These are phyloP conservation scores for Pelecanoides urinatrix DNA, from an alignment of 2,113 vertebrate genomes.

Conservation along the genomic window DNA sequence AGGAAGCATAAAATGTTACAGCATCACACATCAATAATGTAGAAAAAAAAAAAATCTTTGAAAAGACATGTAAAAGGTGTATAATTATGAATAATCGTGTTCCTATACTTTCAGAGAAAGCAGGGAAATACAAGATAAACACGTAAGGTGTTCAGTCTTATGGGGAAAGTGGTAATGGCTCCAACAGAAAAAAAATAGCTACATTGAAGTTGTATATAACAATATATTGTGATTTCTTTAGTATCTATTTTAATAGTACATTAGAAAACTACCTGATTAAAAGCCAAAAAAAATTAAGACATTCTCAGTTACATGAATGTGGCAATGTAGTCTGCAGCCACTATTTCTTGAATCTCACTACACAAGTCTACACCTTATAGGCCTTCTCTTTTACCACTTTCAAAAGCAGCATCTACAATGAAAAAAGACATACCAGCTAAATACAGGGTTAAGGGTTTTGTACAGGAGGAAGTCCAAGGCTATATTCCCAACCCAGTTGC, in stretches of 20 bases:
- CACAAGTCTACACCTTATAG: background rate
- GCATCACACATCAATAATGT: background rate
- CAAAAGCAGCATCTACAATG: background rate
- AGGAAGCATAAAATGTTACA: background rate
- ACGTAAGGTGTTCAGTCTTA: background rate
- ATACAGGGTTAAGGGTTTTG: background rate
- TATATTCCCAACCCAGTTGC: background rate
- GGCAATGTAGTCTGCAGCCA: background rate
- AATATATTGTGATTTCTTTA: background rate
- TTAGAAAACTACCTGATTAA: background rate
- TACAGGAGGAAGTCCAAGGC: background rate
- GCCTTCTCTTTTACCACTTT: background rate
- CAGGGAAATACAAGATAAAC: slow-evolving; percentile 12
- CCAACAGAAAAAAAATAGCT: background rate
- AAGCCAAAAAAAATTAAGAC: background rate
- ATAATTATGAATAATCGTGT: background rate
- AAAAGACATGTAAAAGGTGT: background rate
- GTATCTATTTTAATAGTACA: background rate
- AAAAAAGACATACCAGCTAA: background rate
- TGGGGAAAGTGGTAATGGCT: background rate
- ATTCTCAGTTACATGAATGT: background rate
- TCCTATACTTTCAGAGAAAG: background rate
- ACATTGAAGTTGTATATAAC: background rate
- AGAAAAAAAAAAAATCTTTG: background rate
- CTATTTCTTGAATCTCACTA: background rate